These are phyloP conservation scores for Drosophila sulfurigaster DNA, from an alignment of 1,140 invertebrate genomes.

Conservation along the genomic window DNA sequence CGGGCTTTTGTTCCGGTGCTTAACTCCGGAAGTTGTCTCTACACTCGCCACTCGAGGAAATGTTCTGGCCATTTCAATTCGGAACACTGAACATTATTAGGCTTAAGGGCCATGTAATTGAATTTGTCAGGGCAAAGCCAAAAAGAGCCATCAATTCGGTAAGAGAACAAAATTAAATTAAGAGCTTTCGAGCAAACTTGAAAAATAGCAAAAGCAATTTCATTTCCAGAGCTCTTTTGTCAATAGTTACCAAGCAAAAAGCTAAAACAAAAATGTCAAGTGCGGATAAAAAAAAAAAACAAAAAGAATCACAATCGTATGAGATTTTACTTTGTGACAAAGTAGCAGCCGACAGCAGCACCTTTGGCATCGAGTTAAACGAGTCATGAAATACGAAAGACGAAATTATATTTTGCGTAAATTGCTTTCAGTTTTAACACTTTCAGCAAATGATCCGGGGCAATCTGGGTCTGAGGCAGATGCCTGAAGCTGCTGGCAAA, in stretches of 20 bases:
- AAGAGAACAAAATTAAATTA: conserved; percentile 34
- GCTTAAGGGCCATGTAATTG: conserved; percentile 52
- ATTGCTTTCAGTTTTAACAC: conserved; percentile 67
- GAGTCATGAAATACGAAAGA: conserved; percentile 44
- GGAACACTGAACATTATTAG: conserved; percentile 26
- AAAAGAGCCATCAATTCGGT: conserved; percentile 3
- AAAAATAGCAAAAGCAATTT: conserved; percentile 19
- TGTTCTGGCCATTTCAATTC: conserved; percentile 20
- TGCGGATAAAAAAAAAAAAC: not conserved
- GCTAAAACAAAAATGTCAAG: not conserved
- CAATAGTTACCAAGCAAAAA: conserved; percentile 12
- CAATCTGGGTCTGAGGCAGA: conserved; percentile 1
- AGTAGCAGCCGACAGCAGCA: not conserved
- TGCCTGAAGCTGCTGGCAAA: conserved; percentile 23
- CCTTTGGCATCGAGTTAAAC: conserved; percentile 23
- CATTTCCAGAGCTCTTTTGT: not conserved
- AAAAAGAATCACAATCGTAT: conserved; percentile 5
- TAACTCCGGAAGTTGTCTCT: not conserved
- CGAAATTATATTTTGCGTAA: conserved; percentile 68
- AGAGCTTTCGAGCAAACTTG: conserved; percentile 11
- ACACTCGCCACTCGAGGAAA: conserved; percentile 5
- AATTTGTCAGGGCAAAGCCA: conserved; percentile 36
- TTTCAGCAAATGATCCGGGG: conserved; percentile 33
- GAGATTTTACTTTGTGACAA: conserved; percentile 1
- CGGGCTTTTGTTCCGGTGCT: conserved; percentile 13